Percentiles rank a stretch among this genome's conserved stretches.
phyloP scores from a whole-genome alignment of 2,113 vertebrate species.

The Pao palembangensis region DNA sequence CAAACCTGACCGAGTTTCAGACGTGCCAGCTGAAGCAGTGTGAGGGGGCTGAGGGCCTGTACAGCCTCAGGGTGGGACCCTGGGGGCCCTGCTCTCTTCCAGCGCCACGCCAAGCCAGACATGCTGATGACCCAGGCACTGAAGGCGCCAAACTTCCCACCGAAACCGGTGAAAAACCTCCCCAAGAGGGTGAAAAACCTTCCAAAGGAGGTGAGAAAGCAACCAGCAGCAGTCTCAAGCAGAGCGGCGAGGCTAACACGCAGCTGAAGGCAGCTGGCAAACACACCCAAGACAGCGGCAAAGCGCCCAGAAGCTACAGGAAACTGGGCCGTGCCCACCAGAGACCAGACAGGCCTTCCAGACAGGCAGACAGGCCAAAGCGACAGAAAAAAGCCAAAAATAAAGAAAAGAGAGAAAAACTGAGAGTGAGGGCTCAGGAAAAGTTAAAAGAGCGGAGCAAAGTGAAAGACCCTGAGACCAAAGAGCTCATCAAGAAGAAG shows the following conservation, averaged over 20 bases:
- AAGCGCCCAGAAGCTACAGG: no score
- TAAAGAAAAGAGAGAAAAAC: slow-evolving; percentile 76
- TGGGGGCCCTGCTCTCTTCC: slow-evolving; percentile 83
- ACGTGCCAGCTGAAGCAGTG: slow-evolving; percentile 81
- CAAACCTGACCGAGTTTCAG: slow-evolving; percentile 91
- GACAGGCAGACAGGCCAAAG: slow-evolving; percentile 74
- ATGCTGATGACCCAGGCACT: slow-evolving; percentile 47
- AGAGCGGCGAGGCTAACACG: slow-evolving; percentile 1
- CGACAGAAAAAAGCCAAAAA: slow-evolving; percentile 79
- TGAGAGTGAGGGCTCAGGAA: slow-evolving; percentile 64
- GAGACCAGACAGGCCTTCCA: slow-evolving; percentile 66
- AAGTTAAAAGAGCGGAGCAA: slow-evolving; percentile 71
- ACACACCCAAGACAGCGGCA: no score
- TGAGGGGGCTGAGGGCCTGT: slow-evolving; percentile 76
- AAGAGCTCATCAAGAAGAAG: slow-evolving; percentile 91
- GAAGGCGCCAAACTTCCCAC: slow-evolving; percentile 25
- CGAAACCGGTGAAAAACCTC: slow-evolving; percentile 12
- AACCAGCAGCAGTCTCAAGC: not conserved
- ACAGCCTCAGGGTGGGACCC: slow-evolving; percentile 85
- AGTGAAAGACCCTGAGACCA: slow-evolving; percentile 84
- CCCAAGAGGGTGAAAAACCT: slow-evolving; percentile 16
- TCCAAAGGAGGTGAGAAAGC: slow-evolving; percentile 16
- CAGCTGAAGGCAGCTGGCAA: slow-evolving; percentile 10
- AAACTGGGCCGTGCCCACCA: slow-evolving; percentile 39
- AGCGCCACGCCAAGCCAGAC: slow-evolving; percentile 74